phyloP scores from a whole-genome alignment of 2,113 vertebrate species.

The Crotalus helleri region DNA sequence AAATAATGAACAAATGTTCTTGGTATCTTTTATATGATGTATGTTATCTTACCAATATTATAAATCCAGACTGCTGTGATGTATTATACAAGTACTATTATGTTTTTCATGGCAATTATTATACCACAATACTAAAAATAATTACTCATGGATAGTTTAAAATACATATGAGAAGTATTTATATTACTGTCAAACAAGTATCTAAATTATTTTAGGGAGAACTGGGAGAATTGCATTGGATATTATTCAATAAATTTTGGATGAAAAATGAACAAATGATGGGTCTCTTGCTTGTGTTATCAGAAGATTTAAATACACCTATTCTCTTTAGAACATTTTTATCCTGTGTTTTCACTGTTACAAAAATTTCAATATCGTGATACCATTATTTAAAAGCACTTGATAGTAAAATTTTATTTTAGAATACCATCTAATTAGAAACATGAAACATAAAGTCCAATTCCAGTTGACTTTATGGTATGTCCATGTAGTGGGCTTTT shows the following conservation, averaged over 20 bases:
- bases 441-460: background rate
- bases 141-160: background rate
- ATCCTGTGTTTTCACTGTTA: background rate
- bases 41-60: background rate
- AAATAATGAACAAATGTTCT: background rate
- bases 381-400: background rate
- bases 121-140: background rate
- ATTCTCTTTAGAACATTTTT: background rate
- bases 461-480: background rate
- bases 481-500: background rate
- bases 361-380: background rate
- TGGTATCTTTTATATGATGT: background rate
- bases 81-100: background rate
- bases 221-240: background rate
- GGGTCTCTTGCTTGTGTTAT: background rate
- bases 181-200: background rate
- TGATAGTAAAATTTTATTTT: background rate
- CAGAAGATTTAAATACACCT: background rate
- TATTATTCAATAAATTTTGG: background rate
- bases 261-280: background rate
- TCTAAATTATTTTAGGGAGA: background rate
- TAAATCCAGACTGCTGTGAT: constrained; percentile 25
- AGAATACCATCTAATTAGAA: background rate
- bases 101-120: constrained; percentile 26
- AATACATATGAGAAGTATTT: background rate